These are phyloP conservation scores for Procapra przewalskii DNA, from an alignment of 2,113 vertebrate genomes.

Conservation along the genomic window DNA sequence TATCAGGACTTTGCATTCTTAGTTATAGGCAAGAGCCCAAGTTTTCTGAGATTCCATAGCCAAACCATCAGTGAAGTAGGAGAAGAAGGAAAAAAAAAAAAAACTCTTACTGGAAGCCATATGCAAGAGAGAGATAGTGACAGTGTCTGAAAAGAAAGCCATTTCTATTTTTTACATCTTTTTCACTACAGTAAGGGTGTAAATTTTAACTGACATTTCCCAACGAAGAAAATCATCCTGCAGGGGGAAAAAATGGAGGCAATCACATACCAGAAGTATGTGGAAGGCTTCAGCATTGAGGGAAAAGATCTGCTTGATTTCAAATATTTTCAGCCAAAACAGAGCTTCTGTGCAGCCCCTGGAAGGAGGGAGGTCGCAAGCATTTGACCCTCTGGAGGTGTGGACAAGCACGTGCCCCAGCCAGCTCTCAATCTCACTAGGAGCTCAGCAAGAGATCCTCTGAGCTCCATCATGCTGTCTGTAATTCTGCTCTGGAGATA, in stretches of 20 bases:
- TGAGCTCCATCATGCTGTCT: rapidly evolving
- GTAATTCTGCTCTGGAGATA: neutral
- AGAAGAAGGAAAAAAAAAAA: neutral
- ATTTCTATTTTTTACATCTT: conserved; percentile 57
- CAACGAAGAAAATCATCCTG: neutral
- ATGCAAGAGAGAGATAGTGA: conserved; percentile 33
- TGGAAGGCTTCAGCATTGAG: neutral
- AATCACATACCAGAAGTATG: neutral
- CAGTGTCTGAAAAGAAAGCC: conserved; percentile 20
- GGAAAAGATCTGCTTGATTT: neutral
- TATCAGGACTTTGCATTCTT: conserved; percentile 47
- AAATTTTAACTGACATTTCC: conserved; percentile 63
- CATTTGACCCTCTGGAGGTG: rapidly evolving
- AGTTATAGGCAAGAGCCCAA: conserved; percentile 53
- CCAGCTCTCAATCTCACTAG: neutral
- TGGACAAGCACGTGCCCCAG: rapidly evolving
- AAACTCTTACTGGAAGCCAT: conserved; percentile 7
- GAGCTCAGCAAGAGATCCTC: neutral
- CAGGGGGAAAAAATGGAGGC: neutral
- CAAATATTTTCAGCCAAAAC: neutral
- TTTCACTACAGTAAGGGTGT: conserved; percentile 41
- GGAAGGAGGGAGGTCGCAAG: neutral
- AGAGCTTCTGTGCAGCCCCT: rapidly evolving
- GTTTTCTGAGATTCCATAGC: conserved; percentile 33
- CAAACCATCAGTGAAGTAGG: conserved; percentile 46